phyloP scores from a whole-genome alignment of 1,140 invertebrate species.

The Belonocnema kinseyi region DNA sequence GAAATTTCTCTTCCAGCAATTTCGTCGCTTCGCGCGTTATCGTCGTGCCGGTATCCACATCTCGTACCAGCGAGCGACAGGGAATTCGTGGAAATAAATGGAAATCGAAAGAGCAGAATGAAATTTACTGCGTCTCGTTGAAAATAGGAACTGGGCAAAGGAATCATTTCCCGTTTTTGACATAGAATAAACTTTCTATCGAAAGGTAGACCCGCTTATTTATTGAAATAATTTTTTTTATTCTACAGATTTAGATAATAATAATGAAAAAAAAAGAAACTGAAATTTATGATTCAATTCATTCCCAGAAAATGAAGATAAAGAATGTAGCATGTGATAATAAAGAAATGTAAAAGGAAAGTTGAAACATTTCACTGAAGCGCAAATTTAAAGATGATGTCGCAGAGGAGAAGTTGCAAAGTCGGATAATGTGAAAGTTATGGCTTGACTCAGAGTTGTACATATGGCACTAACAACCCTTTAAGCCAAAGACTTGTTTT shows the following conservation, averaged over 20 bases:
- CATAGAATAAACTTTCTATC: too few species aligned
- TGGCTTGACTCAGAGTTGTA: constrained; percentile 42
- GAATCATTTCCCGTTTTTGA: too few species aligned
- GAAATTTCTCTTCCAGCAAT: constrained; percentile 31
- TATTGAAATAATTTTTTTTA: too few species aligned
- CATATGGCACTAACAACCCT: constrained; percentile 53
- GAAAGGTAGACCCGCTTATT: too few species aligned
- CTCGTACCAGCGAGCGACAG: neutral
- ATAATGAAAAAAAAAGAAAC: too few species aligned
- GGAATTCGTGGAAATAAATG: constrained; percentile 21
- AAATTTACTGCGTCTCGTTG: constrained; percentile 2
- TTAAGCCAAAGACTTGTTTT: constrained; percentile 42
- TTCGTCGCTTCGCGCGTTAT: constrained; percentile 30
- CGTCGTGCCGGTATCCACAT: constrained; percentile 1
- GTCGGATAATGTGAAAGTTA: constrained; percentile 56
- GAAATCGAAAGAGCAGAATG: neutral
- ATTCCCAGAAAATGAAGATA: too few species aligned
- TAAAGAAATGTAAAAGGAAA: neutral
- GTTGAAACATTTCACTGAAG: constrained; percentile 21
- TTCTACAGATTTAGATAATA: too few species aligned
- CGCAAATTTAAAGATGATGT: constrained; percentile 29
- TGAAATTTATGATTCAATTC: too few species aligned
- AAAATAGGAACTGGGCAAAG: neutral
- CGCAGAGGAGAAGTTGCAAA: constrained; percentile 39
- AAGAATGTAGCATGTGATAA: too few species aligned